Percentiles rank a stretch among this genome's conserved stretches.
Evolutionary conservation across 2,797 vertebrate species (phyloP).

Genomic region (Coendou prehensilis): DNA sequence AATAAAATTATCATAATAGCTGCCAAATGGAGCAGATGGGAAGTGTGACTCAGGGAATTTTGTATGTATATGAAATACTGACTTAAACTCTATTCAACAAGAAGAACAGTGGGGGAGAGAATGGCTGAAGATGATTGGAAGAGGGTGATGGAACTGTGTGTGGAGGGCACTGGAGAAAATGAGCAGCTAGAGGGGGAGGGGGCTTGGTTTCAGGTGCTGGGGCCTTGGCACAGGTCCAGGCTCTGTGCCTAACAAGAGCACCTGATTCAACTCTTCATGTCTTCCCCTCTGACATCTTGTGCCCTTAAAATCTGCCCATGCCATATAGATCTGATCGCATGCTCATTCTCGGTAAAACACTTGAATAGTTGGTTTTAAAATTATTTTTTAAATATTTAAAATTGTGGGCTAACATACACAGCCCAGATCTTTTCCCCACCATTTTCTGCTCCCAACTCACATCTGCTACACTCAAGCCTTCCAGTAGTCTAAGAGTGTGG

Average conservation of each 20-base stretch:
- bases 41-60: background rate
- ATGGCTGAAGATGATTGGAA: background rate
- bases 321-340: background rate
- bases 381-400: background rate
- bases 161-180: too few relatives aligned
- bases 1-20: background rate
- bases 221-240: background rate
- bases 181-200: too few relatives aligned
- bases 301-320: background rate
- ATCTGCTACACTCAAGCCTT: background rate
- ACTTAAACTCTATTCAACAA: background rate
- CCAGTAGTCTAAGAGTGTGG: background rate
- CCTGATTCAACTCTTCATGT: background rate
- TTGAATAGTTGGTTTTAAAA: background rate
- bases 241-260: background rate
- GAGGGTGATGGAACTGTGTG: background rate
- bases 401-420: background rate
- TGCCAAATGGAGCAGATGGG: background rate
- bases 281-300: background rate
- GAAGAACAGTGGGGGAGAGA: background rate
- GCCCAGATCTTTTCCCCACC: background rate
- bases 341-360: background rate
- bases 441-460: background rate
- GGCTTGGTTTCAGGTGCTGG: background rate
- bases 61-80: background rate